phyloP scores from a whole-genome alignment of 2,113 vertebrate genomes.

The Australoheros scitulus region DNA sequence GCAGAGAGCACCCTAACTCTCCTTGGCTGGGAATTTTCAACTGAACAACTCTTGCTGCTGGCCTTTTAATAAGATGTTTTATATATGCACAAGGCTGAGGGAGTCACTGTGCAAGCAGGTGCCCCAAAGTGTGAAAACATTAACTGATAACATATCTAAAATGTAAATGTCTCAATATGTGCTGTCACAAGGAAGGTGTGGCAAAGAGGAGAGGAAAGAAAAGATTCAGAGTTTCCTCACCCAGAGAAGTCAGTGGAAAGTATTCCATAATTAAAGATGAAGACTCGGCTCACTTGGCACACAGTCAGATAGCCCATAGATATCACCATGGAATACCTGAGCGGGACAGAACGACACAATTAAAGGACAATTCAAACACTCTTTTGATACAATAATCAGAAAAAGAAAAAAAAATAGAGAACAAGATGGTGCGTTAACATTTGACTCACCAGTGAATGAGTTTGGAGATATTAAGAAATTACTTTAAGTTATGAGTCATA shows the following conservation, averaged over 20 bases:
- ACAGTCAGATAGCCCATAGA: constrained; percentile 80
- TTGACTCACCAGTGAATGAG: not conserved
- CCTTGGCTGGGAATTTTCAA: not conserved
- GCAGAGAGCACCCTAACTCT: not conserved
- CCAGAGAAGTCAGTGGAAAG: constrained; percentile 85
- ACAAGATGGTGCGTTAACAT: not conserved
- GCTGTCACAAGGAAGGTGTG: constrained; percentile 6
- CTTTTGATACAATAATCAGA: rapidly evolving
- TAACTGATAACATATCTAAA: constrained; percentile 41
- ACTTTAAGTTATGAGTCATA: not conserved
- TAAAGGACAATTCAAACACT: not conserved
- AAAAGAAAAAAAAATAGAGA: not conserved
- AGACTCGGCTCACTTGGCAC: constrained; percentile 80
- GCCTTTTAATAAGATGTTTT: constrained; percentile 41
- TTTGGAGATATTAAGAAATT: not conserved
- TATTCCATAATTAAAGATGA: constrained; percentile 83
- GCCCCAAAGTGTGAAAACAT: not conserved
- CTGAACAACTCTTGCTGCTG: not conserved
- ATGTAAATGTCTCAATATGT: not conserved
- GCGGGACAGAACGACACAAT: not conserved
- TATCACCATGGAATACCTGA: constrained; percentile 77
- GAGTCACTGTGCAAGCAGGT: not conserved
- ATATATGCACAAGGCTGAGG: constrained; percentile 56
- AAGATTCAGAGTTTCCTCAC: constrained; percentile 60
- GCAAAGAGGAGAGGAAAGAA: not conserved